Percentiles rank a stretch among this genome's conserved stretches.
phyloP scores from a whole-genome alignment of 2,888 invertebrate genomes.

The Hyalella azteca region DNA sequence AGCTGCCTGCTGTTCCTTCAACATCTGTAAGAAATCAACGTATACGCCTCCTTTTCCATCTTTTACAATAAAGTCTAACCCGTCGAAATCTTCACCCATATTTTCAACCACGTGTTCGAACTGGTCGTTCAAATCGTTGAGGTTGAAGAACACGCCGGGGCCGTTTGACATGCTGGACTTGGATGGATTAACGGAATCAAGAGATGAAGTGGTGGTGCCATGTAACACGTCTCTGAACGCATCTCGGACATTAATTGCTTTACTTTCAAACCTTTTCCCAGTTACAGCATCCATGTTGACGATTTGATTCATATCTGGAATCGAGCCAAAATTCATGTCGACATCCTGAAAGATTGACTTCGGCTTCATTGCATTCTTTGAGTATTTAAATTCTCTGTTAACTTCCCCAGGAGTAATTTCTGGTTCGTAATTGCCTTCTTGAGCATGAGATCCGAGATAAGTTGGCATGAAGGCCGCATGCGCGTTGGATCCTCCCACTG shows the following conservation, averaged over 20 bases:
- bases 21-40: not conserved
- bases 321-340: no score
- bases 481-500: not conserved
- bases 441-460: not conserved
- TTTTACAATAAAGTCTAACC: not conserved
- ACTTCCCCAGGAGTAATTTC: no score
- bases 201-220: no score
- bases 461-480: not conserved
- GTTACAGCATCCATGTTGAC: no score
- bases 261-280: no score
- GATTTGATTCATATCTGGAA: no score
- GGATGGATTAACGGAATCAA: no score
- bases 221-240: no score
- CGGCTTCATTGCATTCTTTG: no score
- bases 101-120: not conserved
- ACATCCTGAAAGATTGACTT: no score
- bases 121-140: not conserved
- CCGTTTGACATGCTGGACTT: not conserved
- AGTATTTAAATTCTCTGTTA: no score
- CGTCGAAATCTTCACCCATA: not conserved
- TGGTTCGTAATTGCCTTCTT: not conserved
- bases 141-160: constrained; percentile 19
- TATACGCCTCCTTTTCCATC: not conserved
- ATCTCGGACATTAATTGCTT: not conserved
- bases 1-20: not conserved